A percentile compares a stretch with the other conserved stretches of the same genome.
These are phyloP conservation scores for Aurelia aurita complex sp. Pacific DNA, from an alignment of 30 jellyfish, hydroid and myxozoan genomes.

Conservation along the genomic window DNA sequence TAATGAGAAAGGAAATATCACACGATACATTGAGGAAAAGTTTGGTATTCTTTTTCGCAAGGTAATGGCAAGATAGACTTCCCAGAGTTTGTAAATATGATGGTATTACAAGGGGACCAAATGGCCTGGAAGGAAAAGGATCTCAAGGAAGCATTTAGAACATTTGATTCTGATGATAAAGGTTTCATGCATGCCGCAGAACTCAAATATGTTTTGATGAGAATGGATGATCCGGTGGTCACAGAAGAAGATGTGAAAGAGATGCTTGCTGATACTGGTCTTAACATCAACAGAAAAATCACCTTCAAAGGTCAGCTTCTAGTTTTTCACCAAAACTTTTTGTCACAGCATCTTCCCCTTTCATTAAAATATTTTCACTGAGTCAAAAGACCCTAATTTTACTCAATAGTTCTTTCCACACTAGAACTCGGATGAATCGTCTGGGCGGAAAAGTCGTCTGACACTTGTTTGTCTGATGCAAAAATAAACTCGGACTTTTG, in stretches of 20 bases:
- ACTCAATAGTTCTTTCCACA: too few relatives aligned
- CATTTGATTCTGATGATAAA: slow-evolving; percentile 89
- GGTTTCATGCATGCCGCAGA: slow-evolving; percentile 94
- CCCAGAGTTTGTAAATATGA: slow-evolving; percentile 91
- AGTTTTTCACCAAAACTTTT: too few relatives aligned
- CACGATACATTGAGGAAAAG: too few relatives aligned
- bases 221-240: slow-evolving; percentile 85
- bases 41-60: background rate
- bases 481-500: too few relatives aligned
- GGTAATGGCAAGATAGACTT: slow-evolving; percentile 98
- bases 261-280: slow-evolving; percentile 68
- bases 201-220: slow-evolving; percentile 80
- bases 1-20: too few relatives aligned
- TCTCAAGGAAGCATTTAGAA: slow-evolving; percentile 89
- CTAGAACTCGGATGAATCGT: too few relatives aligned
- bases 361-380: too few relatives aligned
- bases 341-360: too few relatives aligned
- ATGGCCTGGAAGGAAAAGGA: slow-evolving; percentile 98
- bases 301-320: slow-evolving; percentile 71
- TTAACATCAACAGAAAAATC: slow-evolving; percentile 77
- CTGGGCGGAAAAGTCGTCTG: too few relatives aligned
- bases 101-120: slow-evolving; percentile 95
- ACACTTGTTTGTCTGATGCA: too few relatives aligned
- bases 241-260: slow-evolving; percentile 74
- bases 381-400: too few relatives aligned